Base-by-base conservation (phyloP, 2,888 invertebrate species). In the Ypsolopha scabrella region DNA sequence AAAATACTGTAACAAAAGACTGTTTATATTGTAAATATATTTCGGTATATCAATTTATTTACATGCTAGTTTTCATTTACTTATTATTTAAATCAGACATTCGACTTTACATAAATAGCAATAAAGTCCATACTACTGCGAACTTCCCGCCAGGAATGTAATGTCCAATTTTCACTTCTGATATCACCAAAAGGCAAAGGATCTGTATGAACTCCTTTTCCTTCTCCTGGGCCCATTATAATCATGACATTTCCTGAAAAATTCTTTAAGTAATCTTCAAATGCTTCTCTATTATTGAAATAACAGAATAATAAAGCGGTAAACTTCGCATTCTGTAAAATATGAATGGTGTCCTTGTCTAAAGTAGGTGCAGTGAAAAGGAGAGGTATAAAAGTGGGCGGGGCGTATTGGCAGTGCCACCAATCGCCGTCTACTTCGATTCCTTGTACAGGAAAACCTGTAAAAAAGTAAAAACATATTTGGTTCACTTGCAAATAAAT, bases 351-450 rank as follows among this genome's bases (percentile, higher is more conserved):
- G 51, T 80, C 78, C 48, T 68, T 67, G 60, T 85, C 69, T 59
- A 85, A 61, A 13, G 60, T 57, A 6, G 75, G 68, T 2, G 85
- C 69, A 0, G 88, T 87, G 63, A 90, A 89, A 54, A 88, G 85
- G 36, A 92, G 80, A 3, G 90, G 86, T 54, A 93, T 90, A 65
- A 94, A 95, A 51, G 88, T 86, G 1, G 91, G 91, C 14, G 92
- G 90, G 2, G 93, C 90, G 72, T 94, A 93, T 71, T 87, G 90
- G 65, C 93, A 92, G 45, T 78, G 83, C 95, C 95, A 95, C 94
- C 94, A 95, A 0, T 88, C 88, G 48, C 88, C 85, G 70, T 95
- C 94, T n/a, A 93, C 83, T 85, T 95, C 95, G 41, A 93, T 74
- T 6, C 94, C 94, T 51, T 86, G 73, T 0, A 93, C 88, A 8